phyloP scores from a whole-genome alignment of 2,797 vertebrate species.

The Urosaurus nigricauda region DNA sequence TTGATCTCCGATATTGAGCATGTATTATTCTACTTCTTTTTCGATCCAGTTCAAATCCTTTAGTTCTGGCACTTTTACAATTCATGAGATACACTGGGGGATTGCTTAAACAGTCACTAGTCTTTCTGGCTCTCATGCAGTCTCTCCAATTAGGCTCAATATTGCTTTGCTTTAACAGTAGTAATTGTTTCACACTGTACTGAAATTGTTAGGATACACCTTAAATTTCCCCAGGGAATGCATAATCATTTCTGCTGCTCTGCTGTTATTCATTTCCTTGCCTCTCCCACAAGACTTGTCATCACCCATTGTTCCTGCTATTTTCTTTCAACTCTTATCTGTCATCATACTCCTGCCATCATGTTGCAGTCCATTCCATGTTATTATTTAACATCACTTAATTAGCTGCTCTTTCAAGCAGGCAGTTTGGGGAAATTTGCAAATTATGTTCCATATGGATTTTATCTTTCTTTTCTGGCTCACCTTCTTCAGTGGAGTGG shows the following conservation, averaged over 20 bases:
- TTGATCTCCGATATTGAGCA: background rate
- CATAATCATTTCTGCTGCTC: constrained; percentile 43
- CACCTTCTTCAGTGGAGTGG: constrained; percentile 10
- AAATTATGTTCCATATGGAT: background rate
- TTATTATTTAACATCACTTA: constrained; percentile 19
- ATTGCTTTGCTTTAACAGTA: constrained; percentile 41
- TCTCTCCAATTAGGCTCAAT: constrained; percentile 58
- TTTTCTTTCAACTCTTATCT: background rate
- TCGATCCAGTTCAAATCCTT: constrained; percentile 46
- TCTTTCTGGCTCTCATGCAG: constrained; percentile 33
- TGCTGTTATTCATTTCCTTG: constrained; percentile 1
- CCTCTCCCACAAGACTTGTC: background rate
- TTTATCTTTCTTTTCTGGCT: background rate
- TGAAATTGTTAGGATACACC: fast-evolving
- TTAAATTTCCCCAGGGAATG: constrained; percentile 44
- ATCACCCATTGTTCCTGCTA: background rate
- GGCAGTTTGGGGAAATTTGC: background rate
- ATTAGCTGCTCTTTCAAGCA: background rate
- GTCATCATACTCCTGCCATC: background rate
- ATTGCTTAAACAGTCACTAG: constrained; percentile 44
- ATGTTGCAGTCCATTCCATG: background rate
- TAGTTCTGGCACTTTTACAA: constrained; percentile 43
- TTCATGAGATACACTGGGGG: constrained; percentile 23
- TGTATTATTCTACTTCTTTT: constrained; percentile 15
- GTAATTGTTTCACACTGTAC: constrained; percentile 34